Evolutionary conservation across 2,797 vertebrate species (phyloP).

Genomic region (Ammospiza maritima): DNA sequence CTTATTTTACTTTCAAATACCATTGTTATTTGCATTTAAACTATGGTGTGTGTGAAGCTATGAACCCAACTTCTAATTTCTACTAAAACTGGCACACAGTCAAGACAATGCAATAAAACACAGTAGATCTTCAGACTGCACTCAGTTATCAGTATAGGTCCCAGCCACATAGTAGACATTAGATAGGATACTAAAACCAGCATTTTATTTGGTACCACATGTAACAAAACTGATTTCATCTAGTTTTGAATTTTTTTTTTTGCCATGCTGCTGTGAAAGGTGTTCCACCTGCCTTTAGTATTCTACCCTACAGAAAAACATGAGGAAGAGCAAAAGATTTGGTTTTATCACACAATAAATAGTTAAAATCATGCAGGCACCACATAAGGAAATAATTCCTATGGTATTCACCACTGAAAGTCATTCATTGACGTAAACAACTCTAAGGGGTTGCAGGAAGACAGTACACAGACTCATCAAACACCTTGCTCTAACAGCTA

Average conservation of each 20-base stretch:
- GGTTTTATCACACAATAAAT: background rate
- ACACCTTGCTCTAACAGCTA: constrained; percentile 29
- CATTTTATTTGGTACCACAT: background rate
- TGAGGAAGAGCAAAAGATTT: background rate
- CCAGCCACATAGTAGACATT: background rate
- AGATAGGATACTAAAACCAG: background rate
- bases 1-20: background rate
- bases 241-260: background rate
- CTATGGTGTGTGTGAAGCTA: background rate
- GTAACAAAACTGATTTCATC: background rate
- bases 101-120: background rate
- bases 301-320: background rate
- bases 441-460: background rate
- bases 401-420: background rate
- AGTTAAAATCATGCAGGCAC: background rate
- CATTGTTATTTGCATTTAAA: background rate
- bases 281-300: background rate
- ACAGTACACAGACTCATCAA: constrained; percentile 14
- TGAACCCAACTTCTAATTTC: background rate
- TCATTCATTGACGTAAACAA: constrained; percentile 21
- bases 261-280: background rate
- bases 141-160: background rate
- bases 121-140: background rate
- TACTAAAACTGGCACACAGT: background rate
- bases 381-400: background rate